Evolutionary conservation across 1,140 invertebrate species (phyloP), one percentile per base, ranked within the genome.

Genomic region (Nilaparvata lugens): DNA sequence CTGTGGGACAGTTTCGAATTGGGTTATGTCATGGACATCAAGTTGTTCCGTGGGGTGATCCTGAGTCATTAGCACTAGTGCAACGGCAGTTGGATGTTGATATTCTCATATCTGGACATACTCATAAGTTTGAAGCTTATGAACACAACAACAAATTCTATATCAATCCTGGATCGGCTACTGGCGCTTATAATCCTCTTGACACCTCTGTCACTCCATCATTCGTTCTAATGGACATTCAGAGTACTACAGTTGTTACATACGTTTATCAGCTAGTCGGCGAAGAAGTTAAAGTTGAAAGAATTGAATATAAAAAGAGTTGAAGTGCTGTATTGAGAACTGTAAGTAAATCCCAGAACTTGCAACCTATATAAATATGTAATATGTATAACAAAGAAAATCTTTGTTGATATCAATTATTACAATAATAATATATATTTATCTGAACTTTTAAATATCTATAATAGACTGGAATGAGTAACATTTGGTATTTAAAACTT

Each of bases 141-240:
- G 96, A 99, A 75, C 93, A 97, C 78, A 95, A 97, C 74, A 96
- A 95, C 69, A 96, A 96, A 72, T 98, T 99, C 77, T 99, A 95
- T 74, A 97, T 99, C 43, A 99, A 99, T 78, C 97, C 97, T 52
- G 97, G 97, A 18, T 97, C 95, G 43, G 96, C 95, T 5, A 99
- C 97, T 60, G 97, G 97, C 45, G 95, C 97, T 16, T 99, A 95
- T 69, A 94, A 88, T 80, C 87, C 95, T 21, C 74, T 97, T 52
- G 92, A 95, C 68, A 89, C 85, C 9, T 57, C 58, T n/a, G 60
- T 97, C 21, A 92, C 87, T 63, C 94, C 97, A 56, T 99, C 97
- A 1, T 99, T 99, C 78, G 95, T 98, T 9, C 78, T 99, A 25
- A 94, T 99, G 88, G 97, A 99, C 73, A 98, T 99, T 66, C 96